Evolutionary conservation across 2,113 vertebrate species (phyloP).

Genomic region (Xiphorhynchus elegans): DNA sequence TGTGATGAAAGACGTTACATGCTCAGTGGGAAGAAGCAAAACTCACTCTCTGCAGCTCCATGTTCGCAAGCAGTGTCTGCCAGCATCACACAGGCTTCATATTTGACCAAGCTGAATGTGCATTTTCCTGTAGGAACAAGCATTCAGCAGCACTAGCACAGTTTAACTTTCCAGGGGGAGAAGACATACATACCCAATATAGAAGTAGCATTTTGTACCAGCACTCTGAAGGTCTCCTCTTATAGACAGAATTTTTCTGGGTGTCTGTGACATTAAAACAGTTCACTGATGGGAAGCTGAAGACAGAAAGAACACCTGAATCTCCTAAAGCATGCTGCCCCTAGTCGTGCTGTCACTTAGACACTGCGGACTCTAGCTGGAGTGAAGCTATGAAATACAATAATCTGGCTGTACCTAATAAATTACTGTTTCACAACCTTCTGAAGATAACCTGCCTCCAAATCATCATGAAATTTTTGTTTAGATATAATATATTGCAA

Average conservation of each 20-base stretch:
- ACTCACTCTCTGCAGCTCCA: neutral
- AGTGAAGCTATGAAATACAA: constrained; percentile 42
- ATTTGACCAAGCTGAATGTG: neutral
- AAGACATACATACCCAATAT: neutral
- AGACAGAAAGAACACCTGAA: neutral
- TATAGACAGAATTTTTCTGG: neutral
- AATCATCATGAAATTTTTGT: constrained; percentile 58
- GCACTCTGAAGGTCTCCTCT: neutral
- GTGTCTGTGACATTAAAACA: neutral
- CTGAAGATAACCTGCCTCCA: constrained; percentile 31
- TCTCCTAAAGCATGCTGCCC: neutral
- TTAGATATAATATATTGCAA: constrained; percentile 33
- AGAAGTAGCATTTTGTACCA: neutral
- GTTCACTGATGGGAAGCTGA: neutral
- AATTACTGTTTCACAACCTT: constrained; percentile 15
- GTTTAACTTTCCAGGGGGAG: constrained; percentile 1
- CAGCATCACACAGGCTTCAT: neutral
- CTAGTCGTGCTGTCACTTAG: neutral
- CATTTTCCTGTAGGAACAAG: neutral
- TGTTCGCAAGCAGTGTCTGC: neutral
- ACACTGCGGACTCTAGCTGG: neutral
- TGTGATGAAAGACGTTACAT: constrained; percentile 50
- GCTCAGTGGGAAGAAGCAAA: constrained; percentile 50
- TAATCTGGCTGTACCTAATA: neutral
- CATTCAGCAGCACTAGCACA: neutral